Evolutionary conservation across 1,140 invertebrate genomes (phyloP), one percentile per base, ranked within the genome.

Genomic region (Conus ventricosus): DNA sequence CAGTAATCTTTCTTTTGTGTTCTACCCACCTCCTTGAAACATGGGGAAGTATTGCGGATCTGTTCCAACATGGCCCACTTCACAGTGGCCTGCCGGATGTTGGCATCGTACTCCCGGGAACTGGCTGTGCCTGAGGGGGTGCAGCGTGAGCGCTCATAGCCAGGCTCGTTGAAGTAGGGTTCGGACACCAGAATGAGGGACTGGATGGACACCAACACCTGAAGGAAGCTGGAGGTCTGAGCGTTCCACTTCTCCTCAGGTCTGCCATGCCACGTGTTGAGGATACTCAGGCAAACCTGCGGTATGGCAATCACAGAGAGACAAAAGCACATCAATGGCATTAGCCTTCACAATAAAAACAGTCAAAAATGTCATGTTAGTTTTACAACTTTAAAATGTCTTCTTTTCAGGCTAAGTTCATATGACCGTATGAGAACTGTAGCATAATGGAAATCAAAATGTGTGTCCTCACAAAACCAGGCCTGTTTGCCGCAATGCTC

Each of bases 201-300:
- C 95, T 99, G 98, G 93, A 99, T 99, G 63, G 98, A 99, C 20
- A 99, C 98, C 92, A 99, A 96, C 71, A 99, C 98, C 96, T 99
- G 98, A 85, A 99, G 96, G 94, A 99, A 99, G 95, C 98, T 99
- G 81, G 98, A 99, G 0, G 98, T 99, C 94, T 98, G 98, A 76
- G 98, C 97, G 95, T 99, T 99, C 99, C 99, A 99, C 96, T 99
- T 99, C 94, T 99, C 99, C 95, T 99, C 99, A n/a, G 98, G 98
- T 88, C 98, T 96, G 8, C 98, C 99, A 95, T 99, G 98, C 99
- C 99, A 99, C 0, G 99, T 99, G 95, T 99, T 99, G 51, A 99
- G 96, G 88, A 99, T 97, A 91, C 98, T 99, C 91, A 99, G 97
- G 95, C 98, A 99, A 84, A 99, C 98, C 94, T 95, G 84, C 0